These are phyloP conservation scores for Columbina picui DNA, from an alignment of 2,113 vertebrate genomes.

Conservation along the genomic window DNA sequence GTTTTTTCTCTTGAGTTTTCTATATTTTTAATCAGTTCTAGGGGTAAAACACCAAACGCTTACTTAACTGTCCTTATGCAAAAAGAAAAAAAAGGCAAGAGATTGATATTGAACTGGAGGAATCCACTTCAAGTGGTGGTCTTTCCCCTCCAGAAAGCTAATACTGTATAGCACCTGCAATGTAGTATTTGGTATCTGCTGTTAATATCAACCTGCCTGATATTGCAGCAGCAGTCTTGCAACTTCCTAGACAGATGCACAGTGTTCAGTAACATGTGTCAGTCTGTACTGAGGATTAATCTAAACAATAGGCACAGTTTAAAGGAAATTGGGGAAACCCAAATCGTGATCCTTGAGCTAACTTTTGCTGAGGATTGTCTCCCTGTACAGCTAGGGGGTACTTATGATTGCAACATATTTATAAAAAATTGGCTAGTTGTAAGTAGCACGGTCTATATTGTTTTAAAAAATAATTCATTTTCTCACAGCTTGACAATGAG, in stretches of 20 bases:
- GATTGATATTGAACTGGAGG: not conserved
- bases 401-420: not conserved
- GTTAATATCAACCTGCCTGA: not conserved
- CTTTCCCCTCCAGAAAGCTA: not conserved
- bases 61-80: not conserved
- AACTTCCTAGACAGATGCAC: rapidly evolving
- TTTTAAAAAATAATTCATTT: not conserved
- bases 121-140: not conserved
- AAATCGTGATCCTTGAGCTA: not conserved
- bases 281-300: not conserved
- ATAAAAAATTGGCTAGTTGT: rapidly evolving
- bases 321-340: not conserved
- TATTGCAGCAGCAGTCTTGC: not conserved
- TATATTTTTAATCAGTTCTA: not conserved
- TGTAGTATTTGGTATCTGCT: not conserved
- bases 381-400: not conserved
- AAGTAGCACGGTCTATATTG: not conserved
- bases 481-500: not conserved
- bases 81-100: not conserved
- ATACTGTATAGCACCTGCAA: not conserved
- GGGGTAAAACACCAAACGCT: not conserved
- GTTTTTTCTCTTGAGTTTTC: not conserved
- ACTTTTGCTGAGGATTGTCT: not conserved
- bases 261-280: not conserved
- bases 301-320: not conserved